Conservation (phyloP, 1,140 invertebrate species). For the Stegodyphus dumicola region DNA sequence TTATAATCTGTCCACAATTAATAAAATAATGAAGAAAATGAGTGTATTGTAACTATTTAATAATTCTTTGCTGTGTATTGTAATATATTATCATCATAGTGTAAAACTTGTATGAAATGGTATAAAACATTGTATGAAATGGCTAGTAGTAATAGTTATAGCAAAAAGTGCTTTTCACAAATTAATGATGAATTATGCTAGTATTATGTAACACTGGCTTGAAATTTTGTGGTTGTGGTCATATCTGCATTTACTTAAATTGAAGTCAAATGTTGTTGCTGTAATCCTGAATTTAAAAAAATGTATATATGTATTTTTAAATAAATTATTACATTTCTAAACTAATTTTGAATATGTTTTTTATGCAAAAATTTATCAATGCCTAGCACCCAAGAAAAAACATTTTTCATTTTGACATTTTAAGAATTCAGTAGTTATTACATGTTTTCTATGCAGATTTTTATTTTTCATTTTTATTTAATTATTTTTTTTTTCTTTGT, state of each 20-base stretch:
- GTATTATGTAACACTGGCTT: not conserved
- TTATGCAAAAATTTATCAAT: too few relatives aligned
- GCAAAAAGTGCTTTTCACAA: not conserved
- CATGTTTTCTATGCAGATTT: too few relatives aligned
- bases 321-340: constrained; percentile 3
- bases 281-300: not conserved
- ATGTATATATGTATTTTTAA: constrained; percentile 3
- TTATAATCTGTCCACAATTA: too few relatives aligned
- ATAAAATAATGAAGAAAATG: not conserved
- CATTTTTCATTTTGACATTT: too few relatives aligned
- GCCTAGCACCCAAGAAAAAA: too few relatives aligned
- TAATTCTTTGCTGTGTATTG: not conserved
- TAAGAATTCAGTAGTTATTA: too few relatives aligned
- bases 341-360: not conserved
- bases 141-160: not conserved
- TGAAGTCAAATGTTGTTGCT: not conserved
- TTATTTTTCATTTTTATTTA: too few relatives aligned
- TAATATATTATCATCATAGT: not conserved
- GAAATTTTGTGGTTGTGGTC: not conserved
- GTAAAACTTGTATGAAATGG: not conserved
- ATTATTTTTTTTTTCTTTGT: too few relatives aligned
- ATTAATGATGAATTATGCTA: too few relatives aligned
- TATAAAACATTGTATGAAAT: too few relatives aligned
- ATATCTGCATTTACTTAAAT: not conserved
- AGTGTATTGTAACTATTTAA: not conserved